Percentiles rank a stretch among this genome's conserved stretches.
Evolutionary conservation across 37 sponge, comb jelly and placozoan genomes (phyloP).

Genomic region (Cliona cf. orientalis): DNA sequence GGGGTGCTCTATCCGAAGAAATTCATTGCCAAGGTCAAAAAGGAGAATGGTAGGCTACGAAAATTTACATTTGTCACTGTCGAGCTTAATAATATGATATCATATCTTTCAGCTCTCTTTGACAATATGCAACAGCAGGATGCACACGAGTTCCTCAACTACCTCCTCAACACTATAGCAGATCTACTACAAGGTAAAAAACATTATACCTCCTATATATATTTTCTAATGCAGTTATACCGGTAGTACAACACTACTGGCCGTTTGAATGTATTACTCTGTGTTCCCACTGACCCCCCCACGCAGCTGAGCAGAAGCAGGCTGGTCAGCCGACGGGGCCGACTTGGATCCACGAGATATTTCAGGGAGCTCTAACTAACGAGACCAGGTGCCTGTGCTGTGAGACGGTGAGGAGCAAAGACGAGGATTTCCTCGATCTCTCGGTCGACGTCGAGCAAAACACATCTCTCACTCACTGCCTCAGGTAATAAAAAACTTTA

Average conservation of each 20-base stretch:
- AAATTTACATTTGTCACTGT: neutral
- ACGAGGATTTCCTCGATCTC: constrained; percentile 96
- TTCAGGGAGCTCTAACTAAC: constrained; percentile 91
- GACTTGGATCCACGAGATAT: constrained; percentile 92
- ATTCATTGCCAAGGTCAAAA: constrained; percentile 73
- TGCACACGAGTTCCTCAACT: constrained; percentile 99
- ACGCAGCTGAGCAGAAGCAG: constrained; percentile 29
- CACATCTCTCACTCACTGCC: constrained; percentile 92
- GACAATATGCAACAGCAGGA: constrained; percentile 97
- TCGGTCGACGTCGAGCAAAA: constrained; percentile 98
- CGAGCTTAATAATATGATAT: neutral
- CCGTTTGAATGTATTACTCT: no score
- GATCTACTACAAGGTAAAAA: constrained; percentile 74
- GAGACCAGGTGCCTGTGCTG: constrained; percentile 96
- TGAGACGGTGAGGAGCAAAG: constrained; percentile 92
- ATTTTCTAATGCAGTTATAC: no score
- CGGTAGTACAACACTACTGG: no score
- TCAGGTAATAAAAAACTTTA: constrained; percentile 58
- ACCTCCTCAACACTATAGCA: constrained; percentile 92
- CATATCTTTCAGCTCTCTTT: constrained; percentile 63
- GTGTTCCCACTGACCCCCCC: no score
- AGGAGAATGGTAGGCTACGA: constrained; percentile 83
- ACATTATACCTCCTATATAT: no score
- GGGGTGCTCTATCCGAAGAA: constrained; percentile 51
- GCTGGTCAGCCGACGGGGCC: constrained; percentile 5